These are phyloP conservation scores for Cheilosia grossa DNA, from an alignment of 2,888 invertebrate species.

Conservation along the genomic window DNA sequence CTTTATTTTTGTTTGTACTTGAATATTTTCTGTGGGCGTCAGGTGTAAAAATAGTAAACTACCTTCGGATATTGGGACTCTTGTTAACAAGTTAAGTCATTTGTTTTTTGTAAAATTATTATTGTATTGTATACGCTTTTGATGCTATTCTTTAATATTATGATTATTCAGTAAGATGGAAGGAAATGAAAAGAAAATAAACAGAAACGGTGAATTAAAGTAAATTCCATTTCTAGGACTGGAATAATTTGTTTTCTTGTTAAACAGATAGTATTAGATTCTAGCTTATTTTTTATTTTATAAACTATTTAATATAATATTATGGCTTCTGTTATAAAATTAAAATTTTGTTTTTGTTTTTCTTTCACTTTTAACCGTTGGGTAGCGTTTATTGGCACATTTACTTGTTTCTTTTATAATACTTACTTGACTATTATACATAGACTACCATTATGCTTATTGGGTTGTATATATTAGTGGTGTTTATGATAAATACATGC, in stretches of 20 bases:
- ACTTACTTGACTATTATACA: constrained; percentile 54
- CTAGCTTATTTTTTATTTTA: constrained; percentile 60
- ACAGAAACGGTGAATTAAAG: constrained; percentile 27
- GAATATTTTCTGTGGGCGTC: constrained; percentile 74
- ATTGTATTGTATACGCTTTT: constrained; percentile 78
- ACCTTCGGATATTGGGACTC: constrained; percentile 68
- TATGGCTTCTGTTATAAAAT: constrained; percentile 62
- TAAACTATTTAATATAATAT: constrained; percentile 54
- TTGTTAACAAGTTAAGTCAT: constrained; percentile 76
- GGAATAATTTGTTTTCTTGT: constrained; percentile 24
- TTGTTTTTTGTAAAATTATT: constrained; percentile 69
- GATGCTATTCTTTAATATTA: constrained; percentile 58
- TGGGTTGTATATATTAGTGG: constrained; percentile 28
- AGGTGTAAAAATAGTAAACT: constrained; percentile 76
- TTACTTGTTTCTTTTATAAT: constrained; percentile 74
- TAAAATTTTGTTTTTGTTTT: constrained; percentile 48
- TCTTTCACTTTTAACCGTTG: constrained; percentile 72
- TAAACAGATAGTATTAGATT: constrained; percentile 49
- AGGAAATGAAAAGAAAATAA: neutral
- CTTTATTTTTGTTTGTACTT: constrained; percentile 67
- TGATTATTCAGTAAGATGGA: constrained; percentile 32
- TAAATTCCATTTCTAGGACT: constrained; percentile 12
- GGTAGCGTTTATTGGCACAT: constrained; percentile 80
- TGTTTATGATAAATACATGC: constrained; percentile 63
- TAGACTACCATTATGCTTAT: constrained; percentile 19